Base-by-base conservation (phyloP, 2,113 vertebrate genomes). In the Cranoglanis bouderius region DNA sequence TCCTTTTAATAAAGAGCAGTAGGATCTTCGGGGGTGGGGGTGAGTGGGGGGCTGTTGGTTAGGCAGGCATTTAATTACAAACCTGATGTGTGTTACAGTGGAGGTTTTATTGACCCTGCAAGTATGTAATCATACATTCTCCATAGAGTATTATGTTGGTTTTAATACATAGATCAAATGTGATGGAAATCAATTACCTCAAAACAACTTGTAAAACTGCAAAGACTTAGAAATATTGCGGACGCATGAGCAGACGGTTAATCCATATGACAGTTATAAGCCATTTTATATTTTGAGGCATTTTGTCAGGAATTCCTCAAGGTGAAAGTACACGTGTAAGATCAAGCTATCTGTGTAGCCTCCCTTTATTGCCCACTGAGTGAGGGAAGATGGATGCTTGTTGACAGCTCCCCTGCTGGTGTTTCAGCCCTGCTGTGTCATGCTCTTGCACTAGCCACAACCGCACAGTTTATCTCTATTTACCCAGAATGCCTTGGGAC, bases 381-480 rank as follows among this genome's bases (percentile, higher is more conserved):
- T 83, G 88, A 84, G 24, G 90, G 72, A 89, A 91, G 92, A 94
- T 92, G 65, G 92, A 95, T 94, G 90, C 57, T 26, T 61, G 85
- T 92, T 94, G 95, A 93, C 93, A 88, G 94, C 90, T 89, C 89
- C 92, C 91, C 85, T 90, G 85, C 93, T 43, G 87, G 91, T 85
- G 75, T 88, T 4, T 85, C 77, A 85, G 91, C 53, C 78, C 92
- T 94, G 94, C 94, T 93, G 93, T 91, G 93, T 95, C 94, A 93
- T 93, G 92, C 87, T 92, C 81, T 92, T 90, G 89, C 87, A 74
- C 90, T 85, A 91, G 82, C 89, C 74, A 74, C 90, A 89, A 65
- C 92, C 88, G 85, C 91, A 92, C 91, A 93, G 90, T 94, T 94
- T 92, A 91, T 94, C 93, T 94, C 90, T 89, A 89, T 94, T 93